Evolutionary conservation across 2,113 vertebrate species (phyloP), one percentile per base, ranked within the genome.

Genomic region (Podarcis cretensis): DNA sequence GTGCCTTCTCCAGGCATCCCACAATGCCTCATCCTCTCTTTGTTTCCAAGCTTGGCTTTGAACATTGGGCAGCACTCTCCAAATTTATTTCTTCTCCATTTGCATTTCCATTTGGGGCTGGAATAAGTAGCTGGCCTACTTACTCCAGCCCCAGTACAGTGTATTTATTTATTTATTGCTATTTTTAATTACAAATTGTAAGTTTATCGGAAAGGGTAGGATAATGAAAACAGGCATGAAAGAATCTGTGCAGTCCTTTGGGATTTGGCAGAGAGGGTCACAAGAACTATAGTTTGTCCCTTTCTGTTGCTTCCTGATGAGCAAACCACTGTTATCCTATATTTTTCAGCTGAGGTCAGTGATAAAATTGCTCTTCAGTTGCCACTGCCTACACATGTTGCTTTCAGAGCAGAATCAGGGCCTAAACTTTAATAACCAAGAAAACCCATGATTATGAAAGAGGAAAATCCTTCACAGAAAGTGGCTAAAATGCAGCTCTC

Each of bases 71-170:
- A 30, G 21, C 37, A 6, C 7, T 59, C 2, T 2, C 21, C 57
- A 57, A 30, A 65, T 75, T 3, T 1, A 3, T 63, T 63, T 63
- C 25, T 6, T 12, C 20, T 73, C n/a, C 35, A 13, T 21, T 78
- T 66, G 5, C 54, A 13, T 23, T 68, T 3, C 5, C 7, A 68
- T 84, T 76, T 57, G 25, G 32, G 23, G 40, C 37, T 77, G 43
- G 30, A 71, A 10, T 71, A 78, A 73, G 76, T 85, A 80, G 82
- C 88, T 80, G 88, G 66, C 21, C 66, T 89, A 85, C 75, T 73
- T 89, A 71, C 25, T 2, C 14, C 43, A 43, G 43, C 43, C 43
- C 43, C 43, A 43, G 16, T 79, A 65, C 5, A 27, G 1, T 40
- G 23, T 86, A 54, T 54, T 54, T 54, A 54, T 69, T 86, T 80